These are phyloP conservation scores for Penaeus indicus DNA, from an alignment of 1,140 invertebrate species.

Conservation along the genomic window DNA sequence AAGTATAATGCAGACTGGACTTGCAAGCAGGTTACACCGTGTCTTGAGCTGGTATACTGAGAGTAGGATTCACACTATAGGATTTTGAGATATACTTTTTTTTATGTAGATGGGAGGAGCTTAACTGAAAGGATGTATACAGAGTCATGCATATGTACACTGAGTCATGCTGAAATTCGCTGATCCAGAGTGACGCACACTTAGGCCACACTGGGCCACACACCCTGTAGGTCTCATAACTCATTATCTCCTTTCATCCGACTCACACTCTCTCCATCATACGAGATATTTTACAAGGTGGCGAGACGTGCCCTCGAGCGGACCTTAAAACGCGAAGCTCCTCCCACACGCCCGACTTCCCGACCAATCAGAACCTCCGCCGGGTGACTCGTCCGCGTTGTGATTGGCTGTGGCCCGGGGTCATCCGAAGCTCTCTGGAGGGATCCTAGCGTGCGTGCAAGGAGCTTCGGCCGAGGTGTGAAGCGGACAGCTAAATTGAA, in stretches of 20 bases:
- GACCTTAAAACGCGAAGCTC: slow-evolving; percentile 16
- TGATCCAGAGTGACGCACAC: too few species aligned
- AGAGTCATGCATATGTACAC: too few species aligned
- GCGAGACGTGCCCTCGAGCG: slow-evolving; percentile 38
- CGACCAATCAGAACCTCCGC: slow-evolving; percentile 4
- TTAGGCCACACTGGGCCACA: too few species aligned
- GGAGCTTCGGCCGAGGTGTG: slow-evolving; percentile 36
- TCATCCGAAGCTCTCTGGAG: neutral
- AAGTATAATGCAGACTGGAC: too few species aligned
- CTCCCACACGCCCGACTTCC: neutral
- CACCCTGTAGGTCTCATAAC: slow-evolving; percentile 31
- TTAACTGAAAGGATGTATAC: too few species aligned
- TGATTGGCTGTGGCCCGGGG: neutral
- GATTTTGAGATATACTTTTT: too few species aligned
- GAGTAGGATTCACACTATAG: too few species aligned
- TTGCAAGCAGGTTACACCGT: too few species aligned
- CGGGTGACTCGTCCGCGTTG: neutral
- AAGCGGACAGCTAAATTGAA: slow-evolving; percentile 53
- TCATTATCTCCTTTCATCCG: slow-evolving; percentile 53
- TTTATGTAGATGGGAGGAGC: too few species aligned
- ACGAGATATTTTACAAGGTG: slow-evolving; percentile 52
- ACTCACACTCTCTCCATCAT: slow-evolving; percentile 51
- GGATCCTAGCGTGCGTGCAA: slow-evolving; percentile 4
- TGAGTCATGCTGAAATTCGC: too few species aligned
- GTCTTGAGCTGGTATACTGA: too few species aligned